Percentiles rank a stretch among this genome's conserved stretches.
These are phyloP conservation scores for Thalassaphorura encarpata DNA, from an alignment of 1,140 invertebrate species.

Conservation along the genomic window DNA sequence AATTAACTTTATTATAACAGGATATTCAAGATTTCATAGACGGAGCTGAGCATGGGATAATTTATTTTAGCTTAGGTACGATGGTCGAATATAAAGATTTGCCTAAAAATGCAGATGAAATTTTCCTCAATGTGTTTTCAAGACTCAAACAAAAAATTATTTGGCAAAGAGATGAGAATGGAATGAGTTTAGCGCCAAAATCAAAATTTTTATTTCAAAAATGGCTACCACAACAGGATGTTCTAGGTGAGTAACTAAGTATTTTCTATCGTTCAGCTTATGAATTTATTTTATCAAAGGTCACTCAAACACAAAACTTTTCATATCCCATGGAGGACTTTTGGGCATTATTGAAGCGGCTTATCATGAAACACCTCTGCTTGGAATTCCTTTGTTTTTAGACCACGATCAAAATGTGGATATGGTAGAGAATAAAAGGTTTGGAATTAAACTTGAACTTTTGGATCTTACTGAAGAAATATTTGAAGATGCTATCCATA, in stretches of 20 bases:
- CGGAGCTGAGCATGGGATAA: constrained; percentile 55
- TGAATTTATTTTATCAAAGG: too few relatives aligned
- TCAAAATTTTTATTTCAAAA: constrained; percentile 3
- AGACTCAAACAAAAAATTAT: constrained; percentile 40
- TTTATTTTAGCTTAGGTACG: constrained; percentile 70
- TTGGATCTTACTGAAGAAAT: constrained; percentile 25
- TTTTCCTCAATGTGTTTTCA: constrained; percentile 56
- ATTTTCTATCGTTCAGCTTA: too few relatives aligned
- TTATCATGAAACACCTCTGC: constrained; percentile 37
- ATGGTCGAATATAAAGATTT: constrained; percentile 62
- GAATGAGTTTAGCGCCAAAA: constrained; percentile 15
- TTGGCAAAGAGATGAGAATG: constrained; percentile 37
- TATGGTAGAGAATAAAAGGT: constrained; percentile 26
- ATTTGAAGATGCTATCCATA: constrained; percentile 29
- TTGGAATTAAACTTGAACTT: constrained; percentile 32
- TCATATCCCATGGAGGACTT: constrained; percentile 40
- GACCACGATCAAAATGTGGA: constrained; percentile 34
- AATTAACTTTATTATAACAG: too few relatives aligned
- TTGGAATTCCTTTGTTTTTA: constrained; percentile 32
- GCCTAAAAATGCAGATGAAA: constrained; percentile 52
- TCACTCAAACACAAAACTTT: constrained; percentile 21
- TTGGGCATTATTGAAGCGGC: constrained; percentile 36
- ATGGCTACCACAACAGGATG: constrained; percentile 15
- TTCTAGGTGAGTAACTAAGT: constrained; percentile 21
- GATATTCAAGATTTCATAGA: background rate